Conservation (phyloP, 2,113 vertebrate species). For the Acinonyx jubatus region DNA sequence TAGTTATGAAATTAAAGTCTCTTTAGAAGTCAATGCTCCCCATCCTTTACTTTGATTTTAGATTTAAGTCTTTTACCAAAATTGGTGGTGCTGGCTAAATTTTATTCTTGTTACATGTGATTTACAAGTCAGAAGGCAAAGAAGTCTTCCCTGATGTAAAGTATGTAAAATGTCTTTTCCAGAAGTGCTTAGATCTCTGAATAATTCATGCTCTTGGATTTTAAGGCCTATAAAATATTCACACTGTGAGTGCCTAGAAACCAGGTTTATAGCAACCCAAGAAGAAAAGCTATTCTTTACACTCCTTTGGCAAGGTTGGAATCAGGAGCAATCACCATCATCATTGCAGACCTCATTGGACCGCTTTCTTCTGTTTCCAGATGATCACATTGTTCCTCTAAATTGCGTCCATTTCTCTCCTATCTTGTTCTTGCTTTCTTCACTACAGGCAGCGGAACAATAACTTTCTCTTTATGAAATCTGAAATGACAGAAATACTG, state of each 20-base stretch:
- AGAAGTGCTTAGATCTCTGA: neutral
- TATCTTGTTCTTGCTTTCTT: neutral
- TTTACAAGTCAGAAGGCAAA: conserved; percentile 4
- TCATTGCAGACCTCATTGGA: neutral
- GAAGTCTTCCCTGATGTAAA: neutral
- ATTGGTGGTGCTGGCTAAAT: neutral
- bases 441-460: neutral
- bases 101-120: conserved; percentile 25
- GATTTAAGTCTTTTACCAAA: neutral
- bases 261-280: neutral
- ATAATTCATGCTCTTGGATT: conserved; percentile 35
- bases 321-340: too few relatives aligned
- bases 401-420: neutral
- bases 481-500: neutral
- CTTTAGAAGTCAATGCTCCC: neutral
- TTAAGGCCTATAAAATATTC: conserved; percentile 26
- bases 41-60: conserved; percentile 25
- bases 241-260: neutral
- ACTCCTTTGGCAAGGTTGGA: neutral
- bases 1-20: neutral
- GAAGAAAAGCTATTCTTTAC: neutral
- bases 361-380: neutral
- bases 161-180: neutral
- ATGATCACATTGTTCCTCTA: neutral
- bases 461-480: neutral